phyloP scores from a whole-genome alignment of 1,140 invertebrate genomes.

The Maconellicoccus hirsutus region DNA sequence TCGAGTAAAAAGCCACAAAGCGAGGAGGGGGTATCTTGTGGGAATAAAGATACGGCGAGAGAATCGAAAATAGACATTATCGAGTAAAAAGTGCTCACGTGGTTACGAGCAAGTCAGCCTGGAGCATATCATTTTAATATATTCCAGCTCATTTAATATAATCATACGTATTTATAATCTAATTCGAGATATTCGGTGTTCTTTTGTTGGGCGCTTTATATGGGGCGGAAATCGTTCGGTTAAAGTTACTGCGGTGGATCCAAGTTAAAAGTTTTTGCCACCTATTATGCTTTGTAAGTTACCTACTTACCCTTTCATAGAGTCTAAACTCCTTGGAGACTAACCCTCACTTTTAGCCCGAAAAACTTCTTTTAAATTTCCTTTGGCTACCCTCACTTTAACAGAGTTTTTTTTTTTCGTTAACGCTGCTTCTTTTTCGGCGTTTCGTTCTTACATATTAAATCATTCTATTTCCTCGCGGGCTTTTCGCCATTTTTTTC shows the following conservation, averaged over 20 bases:
- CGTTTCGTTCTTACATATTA: conserved; percentile 5
- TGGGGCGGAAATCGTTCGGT: conserved; percentile 1
- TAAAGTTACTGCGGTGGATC: neutral
- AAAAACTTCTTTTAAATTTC: conserved; percentile 17
- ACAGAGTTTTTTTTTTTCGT: neutral
- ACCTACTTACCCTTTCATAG: conserved; percentile 19
- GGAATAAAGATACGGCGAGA: too few relatives aligned
- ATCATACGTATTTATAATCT: conserved; percentile 14
- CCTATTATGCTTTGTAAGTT: conserved; percentile 5
- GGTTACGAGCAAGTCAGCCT: too few relatives aligned
- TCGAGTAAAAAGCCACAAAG: too few relatives aligned
- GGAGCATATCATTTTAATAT: neutral
- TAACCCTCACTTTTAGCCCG: conserved; percentile 15
- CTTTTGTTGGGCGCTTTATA: neutral
- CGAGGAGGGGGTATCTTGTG: too few relatives aligned
- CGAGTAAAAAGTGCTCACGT: too few relatives aligned
- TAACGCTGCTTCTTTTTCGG: neutral
- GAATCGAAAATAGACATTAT: too few relatives aligned
- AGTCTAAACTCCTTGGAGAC: conserved; percentile 1
- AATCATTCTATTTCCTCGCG: conserved; percentile 1
- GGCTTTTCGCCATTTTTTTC: neutral
- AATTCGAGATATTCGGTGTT: neutral
- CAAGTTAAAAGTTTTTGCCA: neutral
- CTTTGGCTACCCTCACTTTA: conserved; percentile 13
- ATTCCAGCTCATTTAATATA: conserved; percentile 7